Evolutionary conservation across 2,888 invertebrate genomes (phyloP).

Genomic region (Embidobia sp.): DNA sequence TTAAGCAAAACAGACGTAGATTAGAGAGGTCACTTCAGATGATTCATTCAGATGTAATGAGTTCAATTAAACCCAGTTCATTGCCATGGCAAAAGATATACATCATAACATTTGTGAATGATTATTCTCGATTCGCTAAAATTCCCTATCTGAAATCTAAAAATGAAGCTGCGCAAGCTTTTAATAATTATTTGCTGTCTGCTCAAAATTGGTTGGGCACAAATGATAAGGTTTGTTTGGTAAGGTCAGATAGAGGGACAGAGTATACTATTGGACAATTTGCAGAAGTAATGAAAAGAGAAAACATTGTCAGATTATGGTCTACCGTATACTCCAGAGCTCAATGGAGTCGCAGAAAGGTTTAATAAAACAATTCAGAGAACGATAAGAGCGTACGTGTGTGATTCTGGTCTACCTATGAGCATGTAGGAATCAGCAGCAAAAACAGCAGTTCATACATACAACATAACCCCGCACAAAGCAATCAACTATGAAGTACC

Average conservation of each 20-base stretch:
- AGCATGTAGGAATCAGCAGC: slow-evolving; percentile 22
- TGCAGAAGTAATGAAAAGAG: slow-evolving; percentile 57
- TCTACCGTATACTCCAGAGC: slow-evolving; percentile 52
- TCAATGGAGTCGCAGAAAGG: slow-evolving; percentile 21
- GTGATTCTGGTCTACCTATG: slow-evolving; percentile 21
- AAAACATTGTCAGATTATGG: slow-evolving; percentile 33
- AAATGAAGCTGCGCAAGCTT: slow-evolving; percentile 67
- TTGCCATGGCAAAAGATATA: slow-evolving; percentile 54
- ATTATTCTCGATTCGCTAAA: slow-evolving; percentile 62
- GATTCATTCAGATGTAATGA: slow-evolving; percentile 63
- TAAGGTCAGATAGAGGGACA: no score
- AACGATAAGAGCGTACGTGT: slow-evolving; percentile 24
- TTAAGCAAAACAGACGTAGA: slow-evolving; percentile 45
- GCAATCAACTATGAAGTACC: slow-evolving; percentile 3
- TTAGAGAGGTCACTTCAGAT: slow-evolving; percentile 55
- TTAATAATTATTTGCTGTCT: no score
- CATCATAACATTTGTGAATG: slow-evolving; percentile 58
- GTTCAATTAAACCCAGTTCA: slow-evolving; percentile 60
- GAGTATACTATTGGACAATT: slow-evolving; percentile 64
- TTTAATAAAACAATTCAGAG: slow-evolving; percentile 33
- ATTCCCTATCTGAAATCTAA: slow-evolving; percentile 63
- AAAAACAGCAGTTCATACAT: slow-evolving; percentile 3
- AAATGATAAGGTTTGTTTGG: no score
- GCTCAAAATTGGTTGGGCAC: no score
- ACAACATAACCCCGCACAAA: slow-evolving; percentile 34